Percentiles rank a stretch among this genome's conserved stretches.
Conservation (phyloP, 2,797 vertebrate species). For the Meda fulgida region DNA sequence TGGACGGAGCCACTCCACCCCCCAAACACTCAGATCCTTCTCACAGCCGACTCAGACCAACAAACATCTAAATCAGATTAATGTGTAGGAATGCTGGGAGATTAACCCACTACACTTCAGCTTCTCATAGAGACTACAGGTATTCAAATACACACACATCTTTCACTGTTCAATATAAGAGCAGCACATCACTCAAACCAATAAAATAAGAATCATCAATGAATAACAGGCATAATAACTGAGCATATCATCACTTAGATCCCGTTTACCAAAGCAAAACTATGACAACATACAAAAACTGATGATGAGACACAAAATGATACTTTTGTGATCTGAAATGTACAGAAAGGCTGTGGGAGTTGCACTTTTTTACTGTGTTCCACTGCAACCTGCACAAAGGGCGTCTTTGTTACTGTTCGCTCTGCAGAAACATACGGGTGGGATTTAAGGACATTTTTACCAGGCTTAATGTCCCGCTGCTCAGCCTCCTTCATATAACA, state of each 20-base stretch:
- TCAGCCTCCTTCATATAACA: conserved; percentile 21
- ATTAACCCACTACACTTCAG: conserved; percentile 36
- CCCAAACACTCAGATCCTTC: conserved; percentile 13
- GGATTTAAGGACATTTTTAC: conserved; percentile 45
- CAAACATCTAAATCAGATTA: conserved; percentile 59
- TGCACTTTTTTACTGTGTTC: neutral
- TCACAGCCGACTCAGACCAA: conserved; percentile 28
- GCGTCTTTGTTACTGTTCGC: conserved; percentile 25
- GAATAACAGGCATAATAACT: neutral
- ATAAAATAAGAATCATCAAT: neutral
- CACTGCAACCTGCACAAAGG: conserved; percentile 23
- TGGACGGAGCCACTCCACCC: neutral
- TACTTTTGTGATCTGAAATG: neutral
- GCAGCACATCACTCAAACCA: neutral
- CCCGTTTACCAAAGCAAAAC: neutral
- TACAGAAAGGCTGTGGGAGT: neutral
- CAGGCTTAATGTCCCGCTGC: conserved; percentile 45
- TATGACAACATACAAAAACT: neutral
- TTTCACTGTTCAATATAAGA: neutral
- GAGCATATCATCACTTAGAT: neutral
- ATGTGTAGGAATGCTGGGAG: conserved; percentile 47
- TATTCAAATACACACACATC: neutral
- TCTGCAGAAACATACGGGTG: conserved; percentile 27
- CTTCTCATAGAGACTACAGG: neutral
- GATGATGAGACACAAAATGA: neutral